phyloP scores from a whole-genome alignment of 1,140 invertebrate species.

The Drosophila kikkawai region DNA sequence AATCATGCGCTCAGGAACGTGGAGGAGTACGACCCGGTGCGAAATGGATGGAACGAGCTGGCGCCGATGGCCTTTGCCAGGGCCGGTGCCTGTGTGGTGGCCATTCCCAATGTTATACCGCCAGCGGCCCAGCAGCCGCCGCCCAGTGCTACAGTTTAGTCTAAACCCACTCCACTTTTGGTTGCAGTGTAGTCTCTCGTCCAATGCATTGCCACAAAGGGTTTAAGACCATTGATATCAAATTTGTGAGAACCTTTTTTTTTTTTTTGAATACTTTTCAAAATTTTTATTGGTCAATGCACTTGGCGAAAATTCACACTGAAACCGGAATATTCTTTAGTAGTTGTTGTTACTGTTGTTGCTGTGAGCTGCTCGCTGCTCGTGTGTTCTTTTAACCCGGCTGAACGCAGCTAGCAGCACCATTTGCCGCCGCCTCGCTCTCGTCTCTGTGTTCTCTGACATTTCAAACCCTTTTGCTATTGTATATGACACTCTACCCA shows the following conservation, averaged over 20 bases:
- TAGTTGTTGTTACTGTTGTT: constrained; percentile 56
- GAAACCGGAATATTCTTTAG: constrained; percentile 27
- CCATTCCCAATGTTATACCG: constrained; percentile 86
- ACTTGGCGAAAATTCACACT: constrained; percentile 10
- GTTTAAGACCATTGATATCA: not conserved
- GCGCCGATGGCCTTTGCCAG: constrained; percentile 91
- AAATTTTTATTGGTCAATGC: not conserved
- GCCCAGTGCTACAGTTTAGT: constrained; percentile 85
- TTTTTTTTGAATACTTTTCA: not conserved
- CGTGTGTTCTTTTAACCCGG: constrained; percentile 37
- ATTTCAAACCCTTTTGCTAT: constrained; percentile 21
- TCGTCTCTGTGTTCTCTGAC: constrained; percentile 31
- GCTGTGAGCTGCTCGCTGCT: constrained; percentile 50
- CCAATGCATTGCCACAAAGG: constrained; percentile 3
- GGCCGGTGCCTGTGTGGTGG: constrained; percentile 94
- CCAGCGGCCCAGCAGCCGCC: constrained; percentile 71
- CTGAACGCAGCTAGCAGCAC: constrained; percentile 30
- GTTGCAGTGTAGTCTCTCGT: constrained; percentile 32
- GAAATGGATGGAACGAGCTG: constrained; percentile 93
- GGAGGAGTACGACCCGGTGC: constrained; percentile 96
- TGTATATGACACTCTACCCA: constrained; percentile 9
- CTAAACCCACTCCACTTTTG: constrained; percentile 36
- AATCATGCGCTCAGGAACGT: constrained; percentile 95
- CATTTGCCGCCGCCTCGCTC: constrained; percentile 42
- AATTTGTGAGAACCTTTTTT: not conserved